Evolutionary conservation across 2,797 vertebrate genomes (phyloP), one percentile per base, ranked within the genome.

Genomic region (Discoglossus pictus): DNA sequence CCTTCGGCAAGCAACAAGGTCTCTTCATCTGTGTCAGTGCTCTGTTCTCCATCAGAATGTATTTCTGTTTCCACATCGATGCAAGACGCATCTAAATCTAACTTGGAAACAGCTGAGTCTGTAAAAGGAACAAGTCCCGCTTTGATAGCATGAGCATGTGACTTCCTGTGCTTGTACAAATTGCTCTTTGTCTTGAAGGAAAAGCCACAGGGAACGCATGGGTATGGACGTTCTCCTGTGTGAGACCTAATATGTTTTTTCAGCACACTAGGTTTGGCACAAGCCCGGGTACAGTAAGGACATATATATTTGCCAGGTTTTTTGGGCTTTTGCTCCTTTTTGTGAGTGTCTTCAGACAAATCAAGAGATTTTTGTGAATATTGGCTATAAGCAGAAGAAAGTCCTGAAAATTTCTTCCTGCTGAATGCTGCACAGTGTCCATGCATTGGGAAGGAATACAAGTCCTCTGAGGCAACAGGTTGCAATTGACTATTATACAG

Each of bases 171-270:
- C 87, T 99, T 99, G 84, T 99, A 99, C 76, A 99, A 90, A 87
- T 99, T 99, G 83, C 97, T 99, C 86, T 98, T 99, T 0, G 97
- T 99, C 89, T 99, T 99, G 80, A 99, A 99, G 46, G 97, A 98
- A 80, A 99, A 99, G 71, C 97, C 97, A 73, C 97, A 99, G 20
- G 97, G 96, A 71, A 90, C 88, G 74, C 97, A 99, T 11, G 97
- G 97, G 59, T 98, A 99, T 0, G 97, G 97, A 72, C 97, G 88
- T 74, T 99, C 97, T 23, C 97, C 97, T 0, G 97, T 99, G 54
- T 99, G 97, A 12, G 97, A 99, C 61, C 97, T 89, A 81, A 99
- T 98, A 88, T 99, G 97, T 79, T 99, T 99, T 83, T 99, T 99
- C 78, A 99, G 89, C 73, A 99, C 97, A 1, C 97, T 99, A 61